Evolutionary conservation across 2,888 invertebrate genomes (phyloP).

Genomic region (Osedax frankpressi): DNA sequence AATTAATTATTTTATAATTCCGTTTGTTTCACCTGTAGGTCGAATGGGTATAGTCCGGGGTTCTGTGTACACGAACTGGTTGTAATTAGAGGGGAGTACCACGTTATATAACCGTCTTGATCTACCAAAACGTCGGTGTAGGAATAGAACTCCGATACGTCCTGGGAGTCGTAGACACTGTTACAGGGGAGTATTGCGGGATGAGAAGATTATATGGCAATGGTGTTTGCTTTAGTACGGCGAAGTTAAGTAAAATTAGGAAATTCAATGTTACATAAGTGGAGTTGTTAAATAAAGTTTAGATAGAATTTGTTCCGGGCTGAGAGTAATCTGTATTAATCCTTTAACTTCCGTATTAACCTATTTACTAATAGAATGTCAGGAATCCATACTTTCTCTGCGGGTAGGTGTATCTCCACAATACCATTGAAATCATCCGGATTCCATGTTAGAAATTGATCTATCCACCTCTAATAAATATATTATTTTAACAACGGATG

Average conservation of each 20-base stretch:
- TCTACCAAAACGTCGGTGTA: neutral
- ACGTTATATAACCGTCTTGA: neutral
- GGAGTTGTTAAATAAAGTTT: too few species aligned
- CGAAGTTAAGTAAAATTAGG: too few species aligned
- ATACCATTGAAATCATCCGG: neutral
- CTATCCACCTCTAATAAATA: neutral
- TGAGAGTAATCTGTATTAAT: too few species aligned
- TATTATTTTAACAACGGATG: too few species aligned
- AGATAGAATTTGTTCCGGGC: too few species aligned
- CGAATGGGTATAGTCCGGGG: conserved; percentile 1
- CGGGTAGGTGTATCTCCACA: neutral
- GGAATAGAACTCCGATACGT: neutral
- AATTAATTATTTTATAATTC: too few species aligned
- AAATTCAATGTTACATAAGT: too few species aligned
- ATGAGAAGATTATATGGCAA: too few species aligned
- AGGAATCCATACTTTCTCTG: neutral
- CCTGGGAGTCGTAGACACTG: neutral
- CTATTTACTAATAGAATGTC: conserved; percentile 3
- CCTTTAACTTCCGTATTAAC: too few species aligned
- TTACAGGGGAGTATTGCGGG: too few species aligned
- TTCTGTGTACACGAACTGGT: conserved; percentile 4
- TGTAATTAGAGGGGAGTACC: neutral
- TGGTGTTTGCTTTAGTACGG: too few species aligned
- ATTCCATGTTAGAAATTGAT: conserved; percentile 2
- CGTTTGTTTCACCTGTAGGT: conserved; percentile 4